A percentile compares a stretch with the other conserved stretches of the same genome.
Evolutionary conservation across 2,888 invertebrate species (phyloP).

Genomic region (Oscheius myriophilus): DNA sequence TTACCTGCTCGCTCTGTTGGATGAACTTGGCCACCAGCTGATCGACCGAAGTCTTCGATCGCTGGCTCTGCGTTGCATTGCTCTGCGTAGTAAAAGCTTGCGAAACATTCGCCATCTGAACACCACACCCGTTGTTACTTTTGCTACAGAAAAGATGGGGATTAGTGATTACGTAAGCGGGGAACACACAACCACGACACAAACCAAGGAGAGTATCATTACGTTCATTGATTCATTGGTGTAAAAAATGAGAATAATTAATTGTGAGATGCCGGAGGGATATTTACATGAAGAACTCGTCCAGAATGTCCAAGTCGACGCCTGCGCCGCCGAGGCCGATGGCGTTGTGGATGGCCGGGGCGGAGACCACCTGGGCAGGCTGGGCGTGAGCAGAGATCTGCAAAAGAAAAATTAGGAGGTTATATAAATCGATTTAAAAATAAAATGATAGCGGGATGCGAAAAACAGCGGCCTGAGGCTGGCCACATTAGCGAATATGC

Average conservation of each 20-base stretch:
- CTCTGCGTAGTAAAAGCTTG: not conserved
- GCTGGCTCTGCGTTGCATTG: not conserved
- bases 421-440: not conserved
- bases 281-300: slow-evolving; percentile 54
- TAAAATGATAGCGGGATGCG: too few relatives aligned
- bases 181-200: not conserved
- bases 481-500: too few relatives aligned
- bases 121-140: not conserved
- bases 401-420: slow-evolving; percentile 1
- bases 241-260: not conserved
- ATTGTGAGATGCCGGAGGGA: too few relatives aligned
- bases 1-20: not conserved
- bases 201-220: not conserved
- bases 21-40: too few relatives aligned
- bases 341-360: slow-evolving; percentile 56
- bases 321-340: slow-evolving; percentile 60
- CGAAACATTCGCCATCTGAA: not conserved
- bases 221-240: not conserved
- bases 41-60: too few relatives aligned
- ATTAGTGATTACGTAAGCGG: too few relatives aligned
- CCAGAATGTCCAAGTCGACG: slow-evolving; percentile 58
- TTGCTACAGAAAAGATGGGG: too few relatives aligned
- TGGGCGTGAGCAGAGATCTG: slow-evolving; percentile 34
- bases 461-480: too few relatives aligned
- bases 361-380: slow-evolving; percentile 56